Conservation (phyloP, 2,797 vertebrate genomes). For the Avahi laniger region DNA sequence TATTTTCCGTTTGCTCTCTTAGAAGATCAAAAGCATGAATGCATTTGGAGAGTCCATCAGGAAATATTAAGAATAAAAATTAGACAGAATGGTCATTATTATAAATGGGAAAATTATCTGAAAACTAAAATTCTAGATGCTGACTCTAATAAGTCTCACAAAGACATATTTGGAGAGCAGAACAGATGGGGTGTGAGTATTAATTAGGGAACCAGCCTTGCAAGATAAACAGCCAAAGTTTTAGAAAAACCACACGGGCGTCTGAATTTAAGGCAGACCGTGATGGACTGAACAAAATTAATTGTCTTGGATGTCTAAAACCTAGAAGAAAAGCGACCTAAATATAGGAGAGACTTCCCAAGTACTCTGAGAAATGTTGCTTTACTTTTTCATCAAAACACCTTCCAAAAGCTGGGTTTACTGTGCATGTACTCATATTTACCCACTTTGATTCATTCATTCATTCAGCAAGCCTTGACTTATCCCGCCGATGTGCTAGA, state of each 20-base stretch:
- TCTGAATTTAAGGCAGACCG: not conserved
- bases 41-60: constrained; percentile 60
- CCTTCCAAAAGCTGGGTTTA: not conserved
- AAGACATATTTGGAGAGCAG: not conserved
- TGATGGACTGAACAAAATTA: not conserved
- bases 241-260: not conserved
- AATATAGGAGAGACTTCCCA: not conserved
- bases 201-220: not conserved
- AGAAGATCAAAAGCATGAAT: constrained; percentile 67
- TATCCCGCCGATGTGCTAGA: not conserved
- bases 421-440: accelerated
- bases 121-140: not conserved
- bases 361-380: not conserved
- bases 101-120: constrained; percentile 50
- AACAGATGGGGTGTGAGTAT: not conserved
- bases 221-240: not conserved
- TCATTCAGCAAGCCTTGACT: not conserved
- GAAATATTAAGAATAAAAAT: constrained; percentile 65
- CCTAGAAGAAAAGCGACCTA: not conserved
- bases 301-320: not conserved
- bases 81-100: constrained; percentile 54
- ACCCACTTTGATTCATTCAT: not conserved
- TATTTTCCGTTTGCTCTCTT: constrained; percentile 33
- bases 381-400: not conserved
- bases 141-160: not conserved